These are phyloP conservation scores for Harlomillsia oculata DNA, from an alignment of 1,140 invertebrate genomes.

Conservation along the genomic window DNA sequence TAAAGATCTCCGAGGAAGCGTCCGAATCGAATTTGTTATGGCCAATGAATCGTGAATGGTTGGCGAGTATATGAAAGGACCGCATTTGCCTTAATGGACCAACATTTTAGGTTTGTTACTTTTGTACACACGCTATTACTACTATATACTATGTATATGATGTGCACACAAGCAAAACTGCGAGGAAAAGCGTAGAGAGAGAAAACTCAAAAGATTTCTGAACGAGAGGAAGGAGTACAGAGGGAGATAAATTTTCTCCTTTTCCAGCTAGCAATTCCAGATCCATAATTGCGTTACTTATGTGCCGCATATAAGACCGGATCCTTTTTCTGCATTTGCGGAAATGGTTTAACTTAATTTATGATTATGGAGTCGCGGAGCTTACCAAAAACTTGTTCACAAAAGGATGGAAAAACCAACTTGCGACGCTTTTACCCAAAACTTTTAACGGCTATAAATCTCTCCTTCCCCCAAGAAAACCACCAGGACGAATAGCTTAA, in stretches of 20 bases:
- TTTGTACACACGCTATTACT: neutral
- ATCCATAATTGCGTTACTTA: constrained; percentile 32
- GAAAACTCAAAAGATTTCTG: neutral
- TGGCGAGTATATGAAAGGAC: constrained; percentile 16
- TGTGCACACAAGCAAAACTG: neutral
- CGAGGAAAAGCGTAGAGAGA: neutral
- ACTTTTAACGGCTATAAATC: constrained; percentile 35
- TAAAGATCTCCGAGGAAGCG: constrained; percentile 15
- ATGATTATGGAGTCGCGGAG: constrained; percentile 20
- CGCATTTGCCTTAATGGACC: constrained; percentile 31
- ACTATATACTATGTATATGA: no score
- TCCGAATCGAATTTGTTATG: constrained; percentile 34
- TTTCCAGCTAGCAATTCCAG: constrained; percentile 22
- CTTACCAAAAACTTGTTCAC: constrained; percentile 22
- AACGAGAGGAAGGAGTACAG: neutral
- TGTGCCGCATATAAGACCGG: constrained; percentile 21
- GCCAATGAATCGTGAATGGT: constrained; percentile 35
- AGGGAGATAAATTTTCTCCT: constrained; percentile 30
- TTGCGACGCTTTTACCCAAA: constrained; percentile 31
- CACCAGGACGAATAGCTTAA: no score
- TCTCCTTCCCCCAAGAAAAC: constrained; percentile 20
- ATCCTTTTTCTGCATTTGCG: constrained; percentile 29
- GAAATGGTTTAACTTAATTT: constrained; percentile 35
- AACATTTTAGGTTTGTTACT: constrained; percentile 18
- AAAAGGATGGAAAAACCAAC: constrained; percentile 32